phyloP scores from a whole-genome alignment of 1,140 invertebrate species.

The Pygmarrhopalites habei region DNA sequence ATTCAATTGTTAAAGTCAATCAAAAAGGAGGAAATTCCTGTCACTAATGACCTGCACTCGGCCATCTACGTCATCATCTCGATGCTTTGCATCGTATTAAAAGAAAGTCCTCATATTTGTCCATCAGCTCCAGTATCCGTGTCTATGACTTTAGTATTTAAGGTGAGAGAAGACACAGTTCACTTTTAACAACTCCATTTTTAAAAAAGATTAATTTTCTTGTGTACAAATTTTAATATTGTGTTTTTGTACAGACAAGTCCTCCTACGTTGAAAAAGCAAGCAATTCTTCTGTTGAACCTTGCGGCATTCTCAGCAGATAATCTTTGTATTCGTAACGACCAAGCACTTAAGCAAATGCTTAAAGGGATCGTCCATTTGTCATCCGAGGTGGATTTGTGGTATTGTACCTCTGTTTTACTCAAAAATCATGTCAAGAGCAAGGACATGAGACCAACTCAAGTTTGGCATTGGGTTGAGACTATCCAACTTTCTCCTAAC shows the following conservation, averaged over 20 bases:
- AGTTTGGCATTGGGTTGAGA: conserved; percentile 13
- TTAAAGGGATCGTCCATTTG: neutral
- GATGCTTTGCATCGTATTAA: conserved; percentile 9
- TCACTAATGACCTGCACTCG: conserved; percentile 25
- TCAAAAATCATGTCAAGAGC: neutral
- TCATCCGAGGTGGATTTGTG: neutral
- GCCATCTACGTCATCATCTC: conserved; percentile 28
- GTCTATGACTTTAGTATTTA: neutral
- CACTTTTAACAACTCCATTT: no score
- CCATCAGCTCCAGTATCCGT: neutral
- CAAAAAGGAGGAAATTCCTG: neutral
- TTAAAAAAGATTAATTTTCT: no score
- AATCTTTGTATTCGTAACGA: no score
- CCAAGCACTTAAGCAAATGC: no score
- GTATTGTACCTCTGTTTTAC: neutral
- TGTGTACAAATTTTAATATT: no score
- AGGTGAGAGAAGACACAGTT: no score
- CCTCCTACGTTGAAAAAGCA: conserved; percentile 5
- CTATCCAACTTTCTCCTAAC: conserved; percentile 13
- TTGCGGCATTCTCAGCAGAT: no score
- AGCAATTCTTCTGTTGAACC: conserved; percentile 25
- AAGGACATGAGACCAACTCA: neutral
- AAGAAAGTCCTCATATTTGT: conserved; percentile 19
- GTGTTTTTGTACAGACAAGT: conserved; percentile 20
- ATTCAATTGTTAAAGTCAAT: conserved; percentile 9